phyloP scores from a whole-genome alignment of 1,140 invertebrate species.

The Drosophila nannoptera region DNA sequence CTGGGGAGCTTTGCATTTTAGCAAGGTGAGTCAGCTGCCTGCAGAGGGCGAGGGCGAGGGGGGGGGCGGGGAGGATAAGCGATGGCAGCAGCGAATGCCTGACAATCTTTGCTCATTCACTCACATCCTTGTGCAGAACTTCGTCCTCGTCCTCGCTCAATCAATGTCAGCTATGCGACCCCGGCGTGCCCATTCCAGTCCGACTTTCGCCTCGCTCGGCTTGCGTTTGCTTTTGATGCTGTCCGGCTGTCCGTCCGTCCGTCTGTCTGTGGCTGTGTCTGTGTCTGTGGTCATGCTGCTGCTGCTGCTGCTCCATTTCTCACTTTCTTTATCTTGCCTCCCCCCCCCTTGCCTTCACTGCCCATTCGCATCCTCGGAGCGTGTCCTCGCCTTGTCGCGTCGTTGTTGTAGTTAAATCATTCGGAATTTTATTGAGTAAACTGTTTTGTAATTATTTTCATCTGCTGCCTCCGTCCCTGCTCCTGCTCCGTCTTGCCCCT shows the following conservation, averaged over 20 bases:
- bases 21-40: conserved; percentile 26
- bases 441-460: conserved; percentile 74
- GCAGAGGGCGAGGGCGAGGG: not conserved
- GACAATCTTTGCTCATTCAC: conserved; percentile 51
- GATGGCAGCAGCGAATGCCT: conserved; percentile 9
- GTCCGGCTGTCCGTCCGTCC: conserved; percentile 1
- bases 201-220: conserved; percentile 32
- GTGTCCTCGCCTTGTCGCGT: conserved; percentile 24
- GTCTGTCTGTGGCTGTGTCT: not conserved
- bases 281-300: conserved; percentile 18
- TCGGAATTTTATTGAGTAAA: conserved; percentile 74
- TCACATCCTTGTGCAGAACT: conserved; percentile 26
- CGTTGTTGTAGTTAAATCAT: conserved; percentile 67
- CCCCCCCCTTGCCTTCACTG: too few relatives aligned
- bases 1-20: conserved; percentile 6
- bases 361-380: conserved; percentile 7
- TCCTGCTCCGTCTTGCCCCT: conserved; percentile 41
- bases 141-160: conserved; percentile 55
- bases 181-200: conserved; percentile 3
- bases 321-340: too few relatives aligned
- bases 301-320: not conserved
- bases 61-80: not conserved
- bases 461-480: conserved; percentile 31
- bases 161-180: conserved; percentile 59
- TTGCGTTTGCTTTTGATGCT: conserved; percentile 12